Evolutionary conservation across 2,888 invertebrate species (phyloP), one percentile per base, ranked within the genome.

Genomic region (Hololepta plana): DNA sequence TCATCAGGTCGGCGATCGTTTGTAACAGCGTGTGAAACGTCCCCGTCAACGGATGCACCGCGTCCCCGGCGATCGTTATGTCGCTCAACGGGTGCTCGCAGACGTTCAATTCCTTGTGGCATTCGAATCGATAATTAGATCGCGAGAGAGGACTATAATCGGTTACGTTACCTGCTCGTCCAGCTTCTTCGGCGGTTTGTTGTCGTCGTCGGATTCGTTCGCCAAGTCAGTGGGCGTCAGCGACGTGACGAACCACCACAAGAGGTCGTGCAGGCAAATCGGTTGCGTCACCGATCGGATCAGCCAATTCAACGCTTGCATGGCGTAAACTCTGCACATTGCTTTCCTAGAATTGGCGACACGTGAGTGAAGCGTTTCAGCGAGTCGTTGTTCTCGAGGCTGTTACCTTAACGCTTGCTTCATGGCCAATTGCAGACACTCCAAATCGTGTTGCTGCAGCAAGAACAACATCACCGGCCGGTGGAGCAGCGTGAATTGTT

Each of bases 251-350:
- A 93, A 90, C 81, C 88, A 91, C 95, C 95, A 95, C 50, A 96
- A 67, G 6, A 95, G 64, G 55, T 96, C 95, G 43, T 95, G 93
- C 11, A 96, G 65, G 46, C 87, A 81, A 3, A 77, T 74, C 3
- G 88, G 80, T 48, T 88, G 88, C 0, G 90, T 88, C 1, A 90
- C 82, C 27, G 80, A 87, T 26, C 88, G 68, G 23, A 96, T 57
- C 12, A 98, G 57, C 96, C 96, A 98, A 50, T 93, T 93, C 38
- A 95, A 60, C 1, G 91, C 90, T 65, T 90, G 87, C 64, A 93
- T 73, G 2, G 88, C 81, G 53, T 81, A 74, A 41, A 90, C 80
- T 32, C 88, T 56, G 45, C 85, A 70, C 16, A 75, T 75, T 25
- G 79, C 77, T 29, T 76, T 71, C 13, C 79, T 49, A 23, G 27